Evolutionary conservation across 2,797 vertebrate species (phyloP).

Genomic region (Lithobates pipiens): DNA sequence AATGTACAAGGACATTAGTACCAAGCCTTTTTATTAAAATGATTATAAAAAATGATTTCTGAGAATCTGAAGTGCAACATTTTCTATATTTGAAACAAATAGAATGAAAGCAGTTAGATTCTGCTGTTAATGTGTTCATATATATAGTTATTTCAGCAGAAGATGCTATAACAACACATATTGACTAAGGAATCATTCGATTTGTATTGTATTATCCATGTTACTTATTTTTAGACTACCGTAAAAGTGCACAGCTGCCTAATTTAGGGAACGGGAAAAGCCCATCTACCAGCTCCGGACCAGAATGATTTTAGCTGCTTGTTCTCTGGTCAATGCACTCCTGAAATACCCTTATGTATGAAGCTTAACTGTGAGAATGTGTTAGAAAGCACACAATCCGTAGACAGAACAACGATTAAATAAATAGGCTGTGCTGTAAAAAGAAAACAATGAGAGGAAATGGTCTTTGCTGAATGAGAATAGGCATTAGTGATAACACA

Average conservation of each 20-base stretch:
- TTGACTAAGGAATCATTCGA: background rate
- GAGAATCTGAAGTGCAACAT: background rate
- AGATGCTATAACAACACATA: background rate
- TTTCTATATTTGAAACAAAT: background rate
- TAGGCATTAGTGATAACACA: background rate
- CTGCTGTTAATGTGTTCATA: no score
- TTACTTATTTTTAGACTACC: no score
- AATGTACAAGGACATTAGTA: background rate
- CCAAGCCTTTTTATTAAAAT: background rate
- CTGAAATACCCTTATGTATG: background rate
- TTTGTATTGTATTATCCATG: no score
- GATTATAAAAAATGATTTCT: background rate
- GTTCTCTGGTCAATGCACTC: background rate
- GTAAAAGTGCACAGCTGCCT: no score
- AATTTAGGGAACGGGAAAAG: no score
- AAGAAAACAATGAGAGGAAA: background rate
- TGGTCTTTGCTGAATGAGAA: background rate
- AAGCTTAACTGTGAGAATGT: background rate
- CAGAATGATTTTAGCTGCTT: background rate
- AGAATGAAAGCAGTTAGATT: background rate
- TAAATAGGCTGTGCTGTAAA: constrained; percentile 1
- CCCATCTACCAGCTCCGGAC: background rate
- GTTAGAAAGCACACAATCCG: background rate
- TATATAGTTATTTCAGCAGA: background rate
- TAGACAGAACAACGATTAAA: background rate